Base-by-base conservation (phyloP, 2,113 vertebrate genomes). In the Apus apus region DNA sequence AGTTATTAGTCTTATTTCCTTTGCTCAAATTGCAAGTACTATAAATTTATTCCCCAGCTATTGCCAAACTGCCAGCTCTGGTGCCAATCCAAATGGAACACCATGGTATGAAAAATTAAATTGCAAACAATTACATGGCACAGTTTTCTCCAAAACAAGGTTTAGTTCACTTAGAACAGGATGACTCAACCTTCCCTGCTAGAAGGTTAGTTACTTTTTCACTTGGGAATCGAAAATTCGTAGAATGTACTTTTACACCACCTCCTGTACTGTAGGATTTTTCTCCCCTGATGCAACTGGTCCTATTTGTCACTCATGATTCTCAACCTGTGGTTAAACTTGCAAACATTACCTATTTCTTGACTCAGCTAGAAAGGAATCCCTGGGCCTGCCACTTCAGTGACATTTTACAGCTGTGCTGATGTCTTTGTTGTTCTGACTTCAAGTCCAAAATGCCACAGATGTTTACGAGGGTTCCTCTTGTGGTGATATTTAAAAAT, bases 291-390 rank as follows among this genome's bases (percentile, higher is more conserved):
- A 68, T 60, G 67, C 80, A 84, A 13, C 43, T 72, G 64, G 43
- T 87, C n/a, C 19, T 81, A 40, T 94, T 96, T 90, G 85, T 81
- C 76, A 89, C 75, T 81, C 13, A 27, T 43, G 84, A 50, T 73
- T 95, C 38, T 70, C 48, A 61, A 72, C 23, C 32, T 64, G 48
- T 88, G 87, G 90, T 90, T 97, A 97, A 90, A 89, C 67, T 70
- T 62, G 34, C 87, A 84, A 81, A 85, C n/a, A 62, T 92, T 95
- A 94, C 72, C 78, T 96, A 51, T 90, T 97, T 78, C 94, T 78
- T 90, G 95, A 97, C 79, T 97, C 94, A 96, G 27, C 6, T 70
- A 84, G 84, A 94, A 85, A 87, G 70, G 91, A 96, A 96, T 95
- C 89, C 79, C 29, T 34, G 17, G 58, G 32, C 38, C 64, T 87